Evolutionary conservation across 2,113 vertebrate genomes (phyloP), one percentile per base, ranked within the genome.

Genomic region (Nycticryphes semicollaris): DNA sequence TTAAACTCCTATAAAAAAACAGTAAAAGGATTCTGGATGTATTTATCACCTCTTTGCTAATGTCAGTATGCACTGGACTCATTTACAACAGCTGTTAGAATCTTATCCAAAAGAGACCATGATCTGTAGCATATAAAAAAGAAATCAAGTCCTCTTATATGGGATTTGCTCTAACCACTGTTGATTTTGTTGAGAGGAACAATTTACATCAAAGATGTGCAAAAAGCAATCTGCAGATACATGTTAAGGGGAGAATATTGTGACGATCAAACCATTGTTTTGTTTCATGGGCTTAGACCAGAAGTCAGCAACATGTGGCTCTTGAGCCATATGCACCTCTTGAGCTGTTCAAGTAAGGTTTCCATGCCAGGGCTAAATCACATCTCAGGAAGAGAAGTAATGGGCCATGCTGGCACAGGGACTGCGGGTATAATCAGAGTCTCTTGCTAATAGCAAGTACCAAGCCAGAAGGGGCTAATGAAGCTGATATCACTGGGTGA

Each of bases 401-500:
- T 93, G 89, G 91, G 43, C 91, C 53, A 18, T 96, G 95, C 69
- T 96, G 93, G 91, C 93, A 82, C 70, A 17, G 81, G 62, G 93
- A n/a, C 87, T 60, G 1, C 60, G 93, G 43, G 45, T 57, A 66
- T 53, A 95, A 97, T 96, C 89, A 93, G 43, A 60, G 39, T 39
- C 88, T 75, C 87, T 62, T 91, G 91, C 74, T 91, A 57, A 66
- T 53, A 84, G 62, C 35, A 75, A 45, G 43, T 6, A 66, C 62
- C 16, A 19, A 95, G 87, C 69, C 95, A 95, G 94, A 89, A 94
- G 84, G 74, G 91, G 70, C 94, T 97, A 91, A 97, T 93, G 95
- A 94, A 76, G 66, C 62, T 91, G 87, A 25, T 85, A 69, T 64
- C 69, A 82, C 81, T 76, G 77, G 57, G 63, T 96, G 87, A 95